Evolutionary conservation across 2,888 invertebrate species (phyloP).

Genomic region (Spodoptera littoralis): DNA sequence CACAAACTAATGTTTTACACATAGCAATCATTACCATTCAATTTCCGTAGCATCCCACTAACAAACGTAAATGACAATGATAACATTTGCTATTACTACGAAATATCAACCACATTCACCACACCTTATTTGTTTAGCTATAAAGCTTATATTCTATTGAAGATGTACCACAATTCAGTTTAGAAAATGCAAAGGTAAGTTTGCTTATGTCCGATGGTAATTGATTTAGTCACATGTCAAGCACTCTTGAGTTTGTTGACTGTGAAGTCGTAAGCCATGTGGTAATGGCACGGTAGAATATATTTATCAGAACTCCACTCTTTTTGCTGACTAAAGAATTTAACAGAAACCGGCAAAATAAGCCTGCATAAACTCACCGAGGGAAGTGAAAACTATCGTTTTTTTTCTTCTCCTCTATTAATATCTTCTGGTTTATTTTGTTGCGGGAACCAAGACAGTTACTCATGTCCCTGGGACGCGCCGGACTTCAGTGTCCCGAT

Average conservation of each 20-base stretch:
- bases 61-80: constrained; percentile 61
- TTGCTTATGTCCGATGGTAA: constrained; percentile 40
- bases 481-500: constrained; percentile 70
- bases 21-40: constrained; percentile 56
- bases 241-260: constrained; percentile 17
- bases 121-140: neutral
- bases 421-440: too few relatives aligned
- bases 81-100: constrained; percentile 12
- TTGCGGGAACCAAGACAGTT: too few relatives aligned
- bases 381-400: too few relatives aligned
- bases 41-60: constrained; percentile 55
- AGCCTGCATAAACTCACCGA: too few relatives aligned
- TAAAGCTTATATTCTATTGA: constrained; percentile 33
- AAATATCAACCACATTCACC: neutral
- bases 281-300: too few relatives aligned
- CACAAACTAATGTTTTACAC: constrained; percentile 28
- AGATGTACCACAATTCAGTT: neutral
- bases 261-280: neutral
- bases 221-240: constrained; percentile 39
- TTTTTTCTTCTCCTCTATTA: too few relatives aligned
- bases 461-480: too few relatives aligned
- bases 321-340: too few relatives aligned
- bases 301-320: too few relatives aligned
- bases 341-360: too few relatives aligned
- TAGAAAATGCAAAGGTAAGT: constrained; percentile 11